Evolutionary conservation across 2,888 invertebrate species (phyloP).

Genomic region (Corythucha ciliata): DNA sequence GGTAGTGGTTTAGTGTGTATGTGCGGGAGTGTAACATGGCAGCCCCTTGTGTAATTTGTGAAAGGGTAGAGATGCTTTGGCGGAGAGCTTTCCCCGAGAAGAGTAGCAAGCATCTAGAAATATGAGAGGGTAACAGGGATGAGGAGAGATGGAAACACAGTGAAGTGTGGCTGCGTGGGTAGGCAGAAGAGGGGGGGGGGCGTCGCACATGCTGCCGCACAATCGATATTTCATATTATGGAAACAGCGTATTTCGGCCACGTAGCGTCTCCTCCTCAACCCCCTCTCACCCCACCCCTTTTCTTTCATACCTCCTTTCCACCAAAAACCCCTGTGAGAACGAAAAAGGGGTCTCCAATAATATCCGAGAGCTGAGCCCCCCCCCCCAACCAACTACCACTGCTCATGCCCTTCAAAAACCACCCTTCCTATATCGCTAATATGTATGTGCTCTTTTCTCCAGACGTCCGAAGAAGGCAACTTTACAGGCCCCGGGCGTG

Average conservation of each 20-base stretch:
- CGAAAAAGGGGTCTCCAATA: conserved; percentile 19
- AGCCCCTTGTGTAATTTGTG: conserved; percentile 29
- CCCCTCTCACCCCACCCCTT: not conserved
- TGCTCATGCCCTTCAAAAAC: not conserved
- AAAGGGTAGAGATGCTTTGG: conserved; percentile 24
- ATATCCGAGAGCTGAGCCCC: conserved; percentile 22
- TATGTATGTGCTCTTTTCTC: conserved; percentile 28
- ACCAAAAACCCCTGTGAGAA: not conserved
- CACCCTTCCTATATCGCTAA: conserved; percentile 30
- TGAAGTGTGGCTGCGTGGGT: conserved; percentile 4
- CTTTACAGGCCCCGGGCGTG: conserved; percentile 25
- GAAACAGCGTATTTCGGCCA: conserved; percentile 31
- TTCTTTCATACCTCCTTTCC: not conserved
- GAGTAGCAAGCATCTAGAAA: no score
- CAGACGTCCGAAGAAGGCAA: conserved; percentile 9
- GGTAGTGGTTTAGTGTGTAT: no score
- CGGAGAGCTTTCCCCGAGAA: not conserved
- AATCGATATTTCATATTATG: conserved; percentile 33
- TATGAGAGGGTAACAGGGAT: not conserved
- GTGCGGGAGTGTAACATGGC: conserved; percentile 13
- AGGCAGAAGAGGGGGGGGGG: conserved; percentile 2
- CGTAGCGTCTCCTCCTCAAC: conserved; percentile 17
- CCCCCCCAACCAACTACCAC: not conserved
- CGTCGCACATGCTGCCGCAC: conserved; percentile 28
- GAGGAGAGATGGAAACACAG: conserved; percentile 6